Evolutionary conservation across 2,888 invertebrate genomes (phyloP), one percentile per base, ranked within the genome.

Genomic region (Euphydryas editha): DNA sequence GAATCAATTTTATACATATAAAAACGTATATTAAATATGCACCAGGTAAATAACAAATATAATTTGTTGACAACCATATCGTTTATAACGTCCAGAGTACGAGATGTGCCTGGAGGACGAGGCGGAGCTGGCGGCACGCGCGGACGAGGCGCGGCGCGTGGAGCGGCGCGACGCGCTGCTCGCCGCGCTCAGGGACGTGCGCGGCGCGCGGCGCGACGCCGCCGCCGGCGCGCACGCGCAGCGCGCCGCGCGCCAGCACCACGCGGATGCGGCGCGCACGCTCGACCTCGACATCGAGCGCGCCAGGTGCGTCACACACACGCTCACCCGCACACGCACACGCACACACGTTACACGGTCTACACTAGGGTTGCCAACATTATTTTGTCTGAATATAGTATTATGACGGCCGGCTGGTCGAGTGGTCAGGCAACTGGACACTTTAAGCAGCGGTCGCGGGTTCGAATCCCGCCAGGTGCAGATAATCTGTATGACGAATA

Each of bases 111-210:
- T 87, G 0, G 83, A 84, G 4, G 86, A 87, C 70, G 83, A 81
- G 62, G 76, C 67, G 30, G 86, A 86, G 65, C 60, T 49, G 0
- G 82, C 82, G 8, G 86, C 84, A 0, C 81, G 84, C 0, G 84
- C 82, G 0, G 83, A 82, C 17, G 90, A 87, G 72, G 74, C 77
- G 5, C 75, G 81, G 0, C 78, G 75, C 0, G 69, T 1, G 20
- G 76, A 70, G 65, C 78, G 86, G 0, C 74, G 80, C 1, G 84
- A 79, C 37, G 78, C 76, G 1, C 74, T 85, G 1, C 62, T 59
- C 4, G 72, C 15, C 0, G 76, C 62, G 1, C 66, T 83, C 59
- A 72, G 79, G 1, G 66, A 37, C 0, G 72, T 69, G 61, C 73
- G 81, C 0, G 62, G 69, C 0, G 69, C 66, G 15, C 67, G 77